Base-by-base conservation (phyloP, 2,797 vertebrate genomes). In the Clarias platycephalus region DNA sequence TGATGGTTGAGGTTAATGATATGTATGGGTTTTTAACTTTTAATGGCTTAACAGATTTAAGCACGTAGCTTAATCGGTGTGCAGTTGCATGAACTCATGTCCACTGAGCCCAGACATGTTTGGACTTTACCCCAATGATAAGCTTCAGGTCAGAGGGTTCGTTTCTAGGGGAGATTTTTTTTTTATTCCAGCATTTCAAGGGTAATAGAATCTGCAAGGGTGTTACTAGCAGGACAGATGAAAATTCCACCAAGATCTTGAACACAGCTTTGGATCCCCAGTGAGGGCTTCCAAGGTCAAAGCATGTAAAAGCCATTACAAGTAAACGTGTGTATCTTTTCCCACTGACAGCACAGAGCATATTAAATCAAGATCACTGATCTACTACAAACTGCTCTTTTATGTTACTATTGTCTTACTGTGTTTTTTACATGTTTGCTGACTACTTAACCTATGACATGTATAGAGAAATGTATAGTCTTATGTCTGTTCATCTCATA, bases 31-130 rank as follows among this genome's bases (percentile, higher is more conserved):
- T 49, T 75, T 74, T 22, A 74, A 28, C 9, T 81, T 31, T 24
- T 37, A 76, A 67, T 26, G 9, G 70, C 37, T 70, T 26, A 55
- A 75, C 49, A 31, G 40, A 49, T 63, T 82, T 84, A 5, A 40
- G 31, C 22, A 18, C 37, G 44, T 28, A 31, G 53, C 44, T 63
- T 10, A 68, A 40, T 78, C 10, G 63, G 79, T 84, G 74, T 89
- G 83, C 89, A 91, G 88, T 86, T 90, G 89, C 87, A 18, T 84
- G 80, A 86, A 44, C 75, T 87, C 68, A 84, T 83, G 12, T 85
- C 13, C 34, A 49, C 71, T 31, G 58, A 64, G 80, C 49, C n/a
- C 83, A 58, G 78, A 85, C 77, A 62, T 85, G 84, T 82, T 81
- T 53, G 22, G 71, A 62, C 62, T 83, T 26, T 44, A 55, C 83